Evolutionary conservation across 30 jellyfish, hydroid and myxozoan species (phyloP).

Genomic region (Euphysa ruthae): DNA sequence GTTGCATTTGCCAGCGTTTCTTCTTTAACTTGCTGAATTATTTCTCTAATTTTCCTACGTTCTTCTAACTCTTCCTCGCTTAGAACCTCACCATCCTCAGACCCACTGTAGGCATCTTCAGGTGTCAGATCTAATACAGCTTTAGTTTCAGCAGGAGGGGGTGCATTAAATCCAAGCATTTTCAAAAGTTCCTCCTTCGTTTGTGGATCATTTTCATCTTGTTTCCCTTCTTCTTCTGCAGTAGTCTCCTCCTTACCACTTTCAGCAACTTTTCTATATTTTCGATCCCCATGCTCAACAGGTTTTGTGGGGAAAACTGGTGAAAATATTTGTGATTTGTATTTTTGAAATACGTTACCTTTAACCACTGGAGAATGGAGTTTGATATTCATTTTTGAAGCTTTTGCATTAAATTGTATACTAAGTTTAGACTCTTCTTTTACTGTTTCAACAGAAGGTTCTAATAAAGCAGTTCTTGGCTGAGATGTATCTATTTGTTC

Average conservation of each 20-base stretch:
- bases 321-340: slow-evolving; percentile 25
- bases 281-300: slow-evolving; percentile 33
- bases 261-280: slow-evolving; percentile 29
- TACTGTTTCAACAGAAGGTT: neutral
- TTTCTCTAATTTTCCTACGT: slow-evolving; percentile 1
- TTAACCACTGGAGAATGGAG: slow-evolving; percentile 23
- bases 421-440: neutral
- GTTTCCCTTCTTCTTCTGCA: neutral
- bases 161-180: slow-evolving; percentile 17
- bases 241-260: slow-evolving; percentile 16
- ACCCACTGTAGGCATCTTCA: slow-evolving; percentile 11
- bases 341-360: slow-evolving; percentile 35
- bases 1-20: slow-evolving; percentile 1
- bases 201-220: slow-evolving; percentile 6
- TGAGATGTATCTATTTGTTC: neutral
- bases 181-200: slow-evolving; percentile 24
- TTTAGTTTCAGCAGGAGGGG: neutral
- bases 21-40: slow-evolving; percentile 14
- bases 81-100: slow-evolving; percentile 36
- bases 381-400: slow-evolving; percentile 27
- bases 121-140: neutral
- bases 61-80: slow-evolving; percentile 35
- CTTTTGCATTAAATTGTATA: slow-evolving; percentile 12
- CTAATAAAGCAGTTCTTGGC: neutral
- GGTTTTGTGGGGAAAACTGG: slow-evolving; percentile 19